These are phyloP conservation scores for Drosophila gaucha DNA, from an alignment of 2,888 invertebrate species.

Conservation along the genomic window DNA sequence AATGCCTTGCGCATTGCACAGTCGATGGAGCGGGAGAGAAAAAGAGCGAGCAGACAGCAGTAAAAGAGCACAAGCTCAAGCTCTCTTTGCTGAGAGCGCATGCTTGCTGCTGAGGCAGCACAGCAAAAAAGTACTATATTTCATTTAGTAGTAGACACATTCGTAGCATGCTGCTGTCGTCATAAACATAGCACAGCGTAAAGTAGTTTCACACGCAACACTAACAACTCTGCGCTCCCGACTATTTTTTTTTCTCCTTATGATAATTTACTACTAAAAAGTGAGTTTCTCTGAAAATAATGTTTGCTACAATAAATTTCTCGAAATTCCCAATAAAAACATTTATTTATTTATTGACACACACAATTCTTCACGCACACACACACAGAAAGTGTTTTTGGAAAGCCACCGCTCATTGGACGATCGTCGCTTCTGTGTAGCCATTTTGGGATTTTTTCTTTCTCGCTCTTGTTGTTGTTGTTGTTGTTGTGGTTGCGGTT, in stretches of 20 bases:
- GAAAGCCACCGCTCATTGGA: constrained; percentile 68
- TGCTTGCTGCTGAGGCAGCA: constrained; percentile 52
- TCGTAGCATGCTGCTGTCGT: constrained; percentile 3
- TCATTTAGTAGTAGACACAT: constrained; percentile 58
- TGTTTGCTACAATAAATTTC: constrained; percentile 1
- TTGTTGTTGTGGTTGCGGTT: constrained; percentile 50
- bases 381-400: constrained; percentile 9
- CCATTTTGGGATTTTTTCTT: constrained; percentile 75
- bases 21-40: constrained; percentile 3
- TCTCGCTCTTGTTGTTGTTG: constrained; percentile 45
- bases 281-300: neutral
- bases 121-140: constrained; percentile 53
- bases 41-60: constrained; percentile 9
- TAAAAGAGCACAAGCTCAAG: constrained; percentile 9
- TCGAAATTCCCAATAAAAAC: neutral
- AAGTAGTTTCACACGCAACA: constrained; percentile 17
- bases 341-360: neutral
- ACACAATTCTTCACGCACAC: neutral
- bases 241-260: neutral
- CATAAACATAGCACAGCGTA: neutral
- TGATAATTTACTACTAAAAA: neutral
- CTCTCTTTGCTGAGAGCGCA: constrained; percentile 72
- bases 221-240: neutral
- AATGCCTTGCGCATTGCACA: constrained; percentile 68
- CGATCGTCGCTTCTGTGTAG: constrained; percentile 71